Conservation (phyloP, 2,113 vertebrate species). For the Budorcas taxicolor region DNA sequence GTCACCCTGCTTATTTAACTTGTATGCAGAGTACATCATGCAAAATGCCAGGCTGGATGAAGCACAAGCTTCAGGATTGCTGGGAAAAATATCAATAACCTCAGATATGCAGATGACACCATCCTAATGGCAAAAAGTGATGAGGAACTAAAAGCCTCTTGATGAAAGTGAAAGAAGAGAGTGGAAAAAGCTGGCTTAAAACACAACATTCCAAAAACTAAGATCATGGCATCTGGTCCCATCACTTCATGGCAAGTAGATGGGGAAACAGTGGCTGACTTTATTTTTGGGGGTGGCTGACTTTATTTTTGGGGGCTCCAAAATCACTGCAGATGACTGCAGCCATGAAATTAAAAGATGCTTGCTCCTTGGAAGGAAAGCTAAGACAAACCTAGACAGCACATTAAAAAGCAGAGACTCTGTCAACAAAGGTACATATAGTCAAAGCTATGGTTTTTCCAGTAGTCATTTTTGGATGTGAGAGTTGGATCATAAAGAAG, state of each 20-base stretch:
- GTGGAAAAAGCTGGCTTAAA: not conserved
- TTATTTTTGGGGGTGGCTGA: too few species aligned
- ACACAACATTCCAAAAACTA: not conserved
- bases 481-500: not conserved
- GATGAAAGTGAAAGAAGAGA: not conserved
- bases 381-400: not conserved
- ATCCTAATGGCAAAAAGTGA: not conserved
- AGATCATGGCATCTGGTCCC: not conserved
- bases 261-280: not conserved
- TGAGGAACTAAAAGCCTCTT: not conserved
- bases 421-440: not conserved
- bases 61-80: not conserved
- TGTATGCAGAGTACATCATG: not conserved
- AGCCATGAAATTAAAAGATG: not conserved
- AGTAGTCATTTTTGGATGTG: not conserved
- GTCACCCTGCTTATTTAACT: not conserved
- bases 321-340: not conserved
- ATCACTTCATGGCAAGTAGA: not conserved
- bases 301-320: not conserved
- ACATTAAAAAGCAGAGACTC: not conserved
- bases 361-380: not conserved
- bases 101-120: not conserved
- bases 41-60: not conserved
- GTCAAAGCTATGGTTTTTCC: not conserved
- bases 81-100: not conserved